phyloP scores from a whole-genome alignment of 2,113 vertebrate genomes.

The Lutjanus erythropterus region DNA sequence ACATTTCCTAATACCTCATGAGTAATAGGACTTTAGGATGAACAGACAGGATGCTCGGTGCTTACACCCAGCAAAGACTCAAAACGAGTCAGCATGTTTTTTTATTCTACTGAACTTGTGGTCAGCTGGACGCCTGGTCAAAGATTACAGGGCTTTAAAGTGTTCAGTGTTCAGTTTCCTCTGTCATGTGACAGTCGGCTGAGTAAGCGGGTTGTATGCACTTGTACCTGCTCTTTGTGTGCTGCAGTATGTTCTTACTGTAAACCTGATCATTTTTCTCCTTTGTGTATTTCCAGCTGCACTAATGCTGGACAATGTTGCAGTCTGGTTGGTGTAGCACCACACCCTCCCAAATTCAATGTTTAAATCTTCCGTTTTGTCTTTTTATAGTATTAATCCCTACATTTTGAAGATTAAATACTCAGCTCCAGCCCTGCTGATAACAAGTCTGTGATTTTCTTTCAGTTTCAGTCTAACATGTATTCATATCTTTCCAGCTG shows the following conservation, averaged over 20 bases:
- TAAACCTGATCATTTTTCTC: not conserved
- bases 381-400: not conserved
- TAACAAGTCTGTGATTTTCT: not conserved
- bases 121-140: constrained; percentile 72
- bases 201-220: constrained; percentile 52
- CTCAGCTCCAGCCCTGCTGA: not conserved
- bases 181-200: constrained; percentile 79
- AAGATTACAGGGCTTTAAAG: constrained; percentile 74
- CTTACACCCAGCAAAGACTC: constrained; percentile 49
- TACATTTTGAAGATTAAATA: not conserved
- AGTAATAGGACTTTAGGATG: constrained; percentile 30
- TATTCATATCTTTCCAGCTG: constrained; percentile 83
- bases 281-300: not conserved
- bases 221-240: not conserved
- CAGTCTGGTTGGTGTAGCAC: not conserved
- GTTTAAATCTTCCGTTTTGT: not conserved
- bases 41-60: constrained; percentile 63
- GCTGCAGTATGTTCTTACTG: not conserved
- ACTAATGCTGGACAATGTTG: not conserved
- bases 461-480: not conserved
- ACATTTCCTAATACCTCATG: constrained; percentile 5
- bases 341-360: not conserved
- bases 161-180: constrained; percentile 48
- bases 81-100: constrained; percentile 69
- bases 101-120: constrained; percentile 23